Base-by-base conservation (phyloP, 1,140 invertebrate genomes). In the Metaphire vulgaris region DNA sequence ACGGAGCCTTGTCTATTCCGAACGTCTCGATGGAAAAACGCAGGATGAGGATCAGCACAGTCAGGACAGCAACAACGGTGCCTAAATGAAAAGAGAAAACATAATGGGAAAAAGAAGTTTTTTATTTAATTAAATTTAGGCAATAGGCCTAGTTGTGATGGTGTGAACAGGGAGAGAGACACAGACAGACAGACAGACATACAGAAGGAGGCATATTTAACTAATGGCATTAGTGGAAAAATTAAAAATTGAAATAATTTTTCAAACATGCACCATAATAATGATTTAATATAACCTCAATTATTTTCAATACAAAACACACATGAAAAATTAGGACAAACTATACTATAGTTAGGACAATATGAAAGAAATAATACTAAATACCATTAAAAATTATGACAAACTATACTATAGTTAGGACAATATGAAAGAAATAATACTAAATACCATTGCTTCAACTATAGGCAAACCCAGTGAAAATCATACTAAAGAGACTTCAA, bases 31-130 rank as follows among this genome's bases (percentile, higher is more conserved):
- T 89, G 87, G 93, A 95, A 88, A 97, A 98, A 81, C 95, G 92
- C 83, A 96, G 91, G 78, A 97, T 90, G 78, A 99, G 89, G 86
- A 99, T 97, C 76, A 98, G 89, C 78, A 98, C 95, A 6, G 97
- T 98, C 33, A 97, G 89, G 30, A 96, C 92, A 76, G 96, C 96
- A 81, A 99, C 96, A 56, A 94, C 95, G 21, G 96, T 98, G 83
- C 95, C 90, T 90, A 76, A 33, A 72, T 33, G n/a, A 71, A 1
- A 32, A 71, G 14, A 16, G 1, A n/a, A 31, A 33, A 28, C 6
- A 2, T 71, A 65, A 15, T 15, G 26, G 56, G 14, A 15, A 65
- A 65, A 15, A 15, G 14, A 65, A 65, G 14, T 65, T 65, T 65
- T 14, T 65, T 15, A 65, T 26, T 65, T 15, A 15, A 26, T 65